Conservation (phyloP, 2,113 vertebrate genomes). For the Sterna hirundo region DNA sequence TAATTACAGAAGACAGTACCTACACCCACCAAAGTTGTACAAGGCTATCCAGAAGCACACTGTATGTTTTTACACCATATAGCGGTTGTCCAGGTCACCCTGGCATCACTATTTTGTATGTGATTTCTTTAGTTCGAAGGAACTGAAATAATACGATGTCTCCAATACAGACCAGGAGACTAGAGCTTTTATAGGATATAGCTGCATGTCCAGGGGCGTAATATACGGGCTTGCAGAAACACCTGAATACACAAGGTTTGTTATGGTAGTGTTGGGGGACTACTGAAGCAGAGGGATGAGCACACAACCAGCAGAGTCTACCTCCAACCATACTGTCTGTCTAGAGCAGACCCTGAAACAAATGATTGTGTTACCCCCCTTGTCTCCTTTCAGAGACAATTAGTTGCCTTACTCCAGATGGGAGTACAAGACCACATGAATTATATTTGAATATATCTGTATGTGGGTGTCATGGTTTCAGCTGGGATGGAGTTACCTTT, state of each 20-base stretch:
- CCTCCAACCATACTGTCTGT: background rate
- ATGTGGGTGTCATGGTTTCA: background rate
- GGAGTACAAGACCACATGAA: background rate
- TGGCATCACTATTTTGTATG: background rate
- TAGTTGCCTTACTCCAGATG: background rate
- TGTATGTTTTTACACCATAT: background rate
- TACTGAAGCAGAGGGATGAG: background rate
- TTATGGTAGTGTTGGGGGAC: background rate
- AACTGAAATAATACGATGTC: background rate
- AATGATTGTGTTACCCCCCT: background rate
- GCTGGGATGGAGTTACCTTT: background rate
- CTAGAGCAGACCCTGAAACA: background rate
- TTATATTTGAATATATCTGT: background rate
- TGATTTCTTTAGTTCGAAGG: background rate
- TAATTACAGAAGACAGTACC: background rate
- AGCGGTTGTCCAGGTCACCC: background rate
- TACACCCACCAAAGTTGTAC: background rate
- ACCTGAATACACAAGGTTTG: background rate
- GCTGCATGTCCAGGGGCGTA: background rate
- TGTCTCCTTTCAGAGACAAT: background rate
- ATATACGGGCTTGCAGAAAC: background rate
- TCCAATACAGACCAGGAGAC: background rate
- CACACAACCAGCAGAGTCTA: background rate
- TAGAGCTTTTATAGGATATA: background rate
- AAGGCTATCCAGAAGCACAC: background rate